Evolutionary conservation across 2,888 invertebrate species (phyloP), one percentile per base, ranked within the genome.

Genomic region (Isotomurus palustris): DNA sequence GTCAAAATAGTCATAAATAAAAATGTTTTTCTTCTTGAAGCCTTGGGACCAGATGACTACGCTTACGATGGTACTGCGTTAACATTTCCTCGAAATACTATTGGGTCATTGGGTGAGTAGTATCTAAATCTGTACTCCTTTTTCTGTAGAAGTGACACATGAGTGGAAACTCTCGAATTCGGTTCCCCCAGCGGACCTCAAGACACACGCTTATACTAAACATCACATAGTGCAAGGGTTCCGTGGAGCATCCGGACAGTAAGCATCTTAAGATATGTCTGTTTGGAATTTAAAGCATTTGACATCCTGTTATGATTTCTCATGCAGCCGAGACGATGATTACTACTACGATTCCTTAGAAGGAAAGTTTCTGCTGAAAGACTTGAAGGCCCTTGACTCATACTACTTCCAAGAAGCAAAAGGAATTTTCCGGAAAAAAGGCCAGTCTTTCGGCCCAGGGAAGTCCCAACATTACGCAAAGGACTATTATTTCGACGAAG

Each of bases 361-460:
- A 27, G 62, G 62, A 2, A 54, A 55, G 19, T 62, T 58, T 36
- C 38, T 58, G n/a, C 52, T 29, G 27, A 62, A 62, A 27, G 50
- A 56, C 24, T 6, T 21, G 4, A 17, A 27, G 10, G 58, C 50
- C 24, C 22, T 56, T n/a, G 25, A 36, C 1, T 19, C 43, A 3
- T 62, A 58, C 32, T 56, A 48, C 38, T 62, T 48, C 38, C 58
- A 62, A 12, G 32, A 49, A 1, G 28, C 49, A 2, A 53, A 53
- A 27, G 56, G 48, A 29, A 50, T 58, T 12, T 62, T 58, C 53
- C 55, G 58, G 8, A 62, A 58, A 12, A 4, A 41, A 2, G 43
- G 43, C 24, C 43, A 43, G 24, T 36, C 58, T 6, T 52, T 48
- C 36, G 62, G 58, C 3, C 48, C 58, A 38, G 54, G 57, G 10